These are phyloP conservation scores for Zaprionus lachaisei DNA, from an alignment of 1,140 invertebrate genomes.

Conservation along the genomic window DNA sequence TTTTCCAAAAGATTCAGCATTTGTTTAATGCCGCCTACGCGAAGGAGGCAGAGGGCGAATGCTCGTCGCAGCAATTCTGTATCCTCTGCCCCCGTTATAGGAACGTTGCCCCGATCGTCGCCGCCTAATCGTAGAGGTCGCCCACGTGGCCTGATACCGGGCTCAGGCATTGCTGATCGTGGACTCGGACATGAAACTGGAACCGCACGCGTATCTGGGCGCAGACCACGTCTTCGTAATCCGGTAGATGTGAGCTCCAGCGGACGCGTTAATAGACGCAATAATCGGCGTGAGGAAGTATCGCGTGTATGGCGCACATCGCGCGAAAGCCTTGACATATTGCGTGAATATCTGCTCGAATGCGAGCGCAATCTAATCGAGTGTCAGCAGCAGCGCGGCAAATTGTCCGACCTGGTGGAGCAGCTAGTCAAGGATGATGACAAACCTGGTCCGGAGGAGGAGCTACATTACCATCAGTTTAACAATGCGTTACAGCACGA, in stretches of 20 bases:
- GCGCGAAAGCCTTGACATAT: not conserved
- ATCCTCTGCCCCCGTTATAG: not conserved
- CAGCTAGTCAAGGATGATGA: not conserved
- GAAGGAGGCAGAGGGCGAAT: not conserved
- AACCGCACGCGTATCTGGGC: no score
- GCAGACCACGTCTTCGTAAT: not conserved
- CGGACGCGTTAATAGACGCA: not conserved
- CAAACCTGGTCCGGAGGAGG: not conserved
- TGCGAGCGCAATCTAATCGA: conserved; percentile 14
- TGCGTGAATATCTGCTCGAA: not conserved
- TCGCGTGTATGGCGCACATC: not conserved
- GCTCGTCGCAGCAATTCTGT: not conserved
- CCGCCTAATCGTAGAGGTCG: not conserved
- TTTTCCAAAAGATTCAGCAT: not conserved
- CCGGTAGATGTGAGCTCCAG: not conserved
- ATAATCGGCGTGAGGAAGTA: not conserved
- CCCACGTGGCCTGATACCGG: no score
- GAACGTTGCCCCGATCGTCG: not conserved
- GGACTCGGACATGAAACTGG: no score
- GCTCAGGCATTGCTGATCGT: no score
- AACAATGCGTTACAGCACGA: no score
- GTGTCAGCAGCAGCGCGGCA: not conserved
- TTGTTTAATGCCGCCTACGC: not conserved
- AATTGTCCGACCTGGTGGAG: not conserved
- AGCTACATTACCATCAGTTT: no score